Conservation (phyloP, 2,888 invertebrate genomes). For the Calliphora vomitoria region DNA sequence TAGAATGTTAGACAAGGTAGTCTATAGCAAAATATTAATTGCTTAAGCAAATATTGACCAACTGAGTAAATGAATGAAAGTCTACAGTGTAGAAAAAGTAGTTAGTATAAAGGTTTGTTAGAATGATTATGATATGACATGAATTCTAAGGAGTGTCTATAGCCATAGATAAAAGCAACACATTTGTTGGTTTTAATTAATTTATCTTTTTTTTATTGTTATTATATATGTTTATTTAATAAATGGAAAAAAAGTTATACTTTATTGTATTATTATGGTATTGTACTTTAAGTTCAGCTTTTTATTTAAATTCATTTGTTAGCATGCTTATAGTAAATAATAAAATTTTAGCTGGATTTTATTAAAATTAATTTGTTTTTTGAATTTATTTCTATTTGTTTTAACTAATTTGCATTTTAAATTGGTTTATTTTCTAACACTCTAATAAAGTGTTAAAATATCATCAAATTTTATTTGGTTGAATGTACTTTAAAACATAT, state of each 20-base stretch:
- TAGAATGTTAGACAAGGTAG: not conserved
- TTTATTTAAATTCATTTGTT: constrained; percentile 1
- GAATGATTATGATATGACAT: not conserved
- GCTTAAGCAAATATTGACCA: constrained; percentile 42
- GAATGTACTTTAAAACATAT: too few species aligned
- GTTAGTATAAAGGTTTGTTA: constrained; percentile 2
- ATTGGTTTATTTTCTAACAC: not conserved
- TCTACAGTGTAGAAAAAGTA: not conserved
- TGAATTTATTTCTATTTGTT: not conserved
- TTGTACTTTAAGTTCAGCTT: not conserved
- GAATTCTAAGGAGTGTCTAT: constrained; percentile 49
- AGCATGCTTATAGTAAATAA: not conserved
- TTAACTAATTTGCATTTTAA: not conserved
- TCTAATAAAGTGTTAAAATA: not conserved
- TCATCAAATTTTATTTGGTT: not conserved
- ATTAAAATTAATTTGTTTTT: not conserved
- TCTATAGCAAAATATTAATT: constrained; percentile 35
- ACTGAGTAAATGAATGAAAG: constrained; percentile 1
- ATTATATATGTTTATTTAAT: constrained; percentile 38
- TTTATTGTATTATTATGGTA: not conserved
- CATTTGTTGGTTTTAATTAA: constrained; percentile 17
- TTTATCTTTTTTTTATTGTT: not conserved
- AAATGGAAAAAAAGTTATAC: not conserved
- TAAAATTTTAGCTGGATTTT: not conserved
- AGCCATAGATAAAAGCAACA: constrained; percentile 10